These are phyloP conservation scores for Corvus moneduloides DNA, from an alignment of 2,113 vertebrate genomes.

Conservation along the genomic window DNA sequence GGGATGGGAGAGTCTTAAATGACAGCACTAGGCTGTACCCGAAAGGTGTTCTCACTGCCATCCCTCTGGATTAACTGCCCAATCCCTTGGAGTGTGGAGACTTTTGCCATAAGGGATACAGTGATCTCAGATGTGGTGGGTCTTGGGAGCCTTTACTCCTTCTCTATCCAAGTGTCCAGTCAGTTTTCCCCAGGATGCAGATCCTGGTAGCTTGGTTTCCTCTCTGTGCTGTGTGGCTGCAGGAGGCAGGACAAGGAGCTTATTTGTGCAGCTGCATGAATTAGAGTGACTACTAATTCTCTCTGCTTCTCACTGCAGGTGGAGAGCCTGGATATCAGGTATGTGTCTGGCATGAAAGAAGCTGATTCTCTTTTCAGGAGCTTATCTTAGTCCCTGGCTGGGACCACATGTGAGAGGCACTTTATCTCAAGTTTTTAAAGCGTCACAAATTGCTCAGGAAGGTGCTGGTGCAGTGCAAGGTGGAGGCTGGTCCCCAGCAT, in stretches of 20 bases:
- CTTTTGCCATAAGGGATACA: background rate
- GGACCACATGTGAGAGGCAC: background rate
- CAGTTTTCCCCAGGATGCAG: background rate
- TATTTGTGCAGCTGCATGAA: background rate
- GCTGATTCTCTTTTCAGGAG: background rate
- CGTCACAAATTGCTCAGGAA: background rate
- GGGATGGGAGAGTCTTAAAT: background rate
- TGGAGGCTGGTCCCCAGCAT: background rate
- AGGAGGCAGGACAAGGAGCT: background rate
- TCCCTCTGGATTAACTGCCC: background rate
- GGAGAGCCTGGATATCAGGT: constrained; percentile 64
- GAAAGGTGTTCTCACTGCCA: background rate
- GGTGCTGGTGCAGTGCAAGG: background rate
- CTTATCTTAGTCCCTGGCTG: constrained; percentile 33
- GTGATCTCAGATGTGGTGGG: background rate
- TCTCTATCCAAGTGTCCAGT: background rate
- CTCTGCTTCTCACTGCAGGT: constrained; percentile 62
- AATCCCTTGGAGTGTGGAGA: background rate
- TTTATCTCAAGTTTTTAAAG: constrained; percentile 5
- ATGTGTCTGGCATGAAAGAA: constrained; percentile 24
- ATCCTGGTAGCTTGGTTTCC: background rate
- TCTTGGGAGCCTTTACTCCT: background rate
- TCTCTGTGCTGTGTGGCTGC: background rate
- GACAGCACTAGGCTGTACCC: background rate
- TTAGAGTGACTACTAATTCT: constrained; percentile 46